Evolutionary conservation across 2,888 invertebrate species (phyloP).

Genomic region (Spilarctia lutea): DNA sequence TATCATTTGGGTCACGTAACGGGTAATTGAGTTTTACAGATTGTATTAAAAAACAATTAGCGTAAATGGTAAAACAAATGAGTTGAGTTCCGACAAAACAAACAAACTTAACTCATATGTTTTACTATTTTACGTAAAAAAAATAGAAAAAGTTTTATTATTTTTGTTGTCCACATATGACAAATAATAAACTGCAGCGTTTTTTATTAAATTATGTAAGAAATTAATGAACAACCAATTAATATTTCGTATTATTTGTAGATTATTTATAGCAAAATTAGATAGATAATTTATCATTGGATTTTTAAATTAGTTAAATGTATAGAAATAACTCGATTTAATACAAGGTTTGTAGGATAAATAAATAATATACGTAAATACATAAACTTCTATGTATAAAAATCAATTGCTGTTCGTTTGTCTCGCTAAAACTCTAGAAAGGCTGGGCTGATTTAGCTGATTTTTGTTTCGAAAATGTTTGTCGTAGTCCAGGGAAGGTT

Average conservation of each 20-base stretch:
- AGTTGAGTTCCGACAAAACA: not conserved
- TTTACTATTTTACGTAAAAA: not conserved
- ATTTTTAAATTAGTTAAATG: not conserved
- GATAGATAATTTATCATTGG: too few species aligned
- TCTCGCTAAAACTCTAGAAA: too few species aligned
- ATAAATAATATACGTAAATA: not conserved
- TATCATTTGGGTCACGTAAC: not conserved
- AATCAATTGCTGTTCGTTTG: too few species aligned
- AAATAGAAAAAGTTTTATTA: too few species aligned
- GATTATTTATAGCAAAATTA: too few species aligned
- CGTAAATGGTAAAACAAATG: not conserved
- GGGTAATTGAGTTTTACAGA: conserved; percentile 8
- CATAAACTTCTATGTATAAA: too few species aligned
- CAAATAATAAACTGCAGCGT: not conserved
- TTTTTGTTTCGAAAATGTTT: too few species aligned
- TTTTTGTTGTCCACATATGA: not conserved
- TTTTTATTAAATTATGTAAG: not conserved
- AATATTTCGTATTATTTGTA: too few species aligned
- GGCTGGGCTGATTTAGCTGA: too few species aligned
- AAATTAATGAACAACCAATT: not conserved
- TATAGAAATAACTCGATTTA: not conserved
- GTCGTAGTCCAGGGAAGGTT: too few species aligned
- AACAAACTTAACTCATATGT: too few species aligned
- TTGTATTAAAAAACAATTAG: not conserved
- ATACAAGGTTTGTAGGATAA: not conserved